Evolutionary conservation across 2,797 vertebrate species (phyloP).

Genomic region (Mycteria americana): DNA sequence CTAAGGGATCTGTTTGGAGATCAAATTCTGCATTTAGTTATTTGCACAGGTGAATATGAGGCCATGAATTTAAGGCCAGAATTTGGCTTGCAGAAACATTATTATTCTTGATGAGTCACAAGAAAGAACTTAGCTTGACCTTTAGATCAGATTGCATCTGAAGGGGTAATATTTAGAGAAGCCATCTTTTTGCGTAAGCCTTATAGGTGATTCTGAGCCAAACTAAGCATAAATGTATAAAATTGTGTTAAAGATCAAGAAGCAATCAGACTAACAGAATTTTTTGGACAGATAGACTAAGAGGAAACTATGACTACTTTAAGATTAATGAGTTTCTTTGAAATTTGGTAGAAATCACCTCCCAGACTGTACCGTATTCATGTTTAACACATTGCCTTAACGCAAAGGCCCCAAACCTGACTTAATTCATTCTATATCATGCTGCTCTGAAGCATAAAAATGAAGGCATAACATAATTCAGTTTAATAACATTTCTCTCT

Average conservation of each 20-base stretch:
- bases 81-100: background rate
- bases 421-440: background rate
- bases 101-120: slow-evolving; percentile 14
- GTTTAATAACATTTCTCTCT: background rate
- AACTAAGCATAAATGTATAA: background rate
- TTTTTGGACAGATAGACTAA: background rate
- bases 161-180: background rate
- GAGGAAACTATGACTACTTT: background rate
- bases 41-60: slow-evolving; percentile 5
- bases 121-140: background rate
- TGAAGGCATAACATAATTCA: background rate
- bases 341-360: background rate
- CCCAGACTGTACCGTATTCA: background rate
- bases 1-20: background rate
- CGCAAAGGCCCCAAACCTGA: background rate
- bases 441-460: background rate
- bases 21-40: background rate
- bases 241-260: background rate
- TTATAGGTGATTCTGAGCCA: background rate
- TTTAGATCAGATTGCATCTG: background rate
- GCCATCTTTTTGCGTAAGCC: background rate
- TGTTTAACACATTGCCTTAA: background rate
- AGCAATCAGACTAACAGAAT: background rate
- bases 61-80: background rate
- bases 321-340: background rate